Base-by-base conservation (phyloP, 2,888 invertebrate genomes). In the Pterostichus madidus region DNA sequence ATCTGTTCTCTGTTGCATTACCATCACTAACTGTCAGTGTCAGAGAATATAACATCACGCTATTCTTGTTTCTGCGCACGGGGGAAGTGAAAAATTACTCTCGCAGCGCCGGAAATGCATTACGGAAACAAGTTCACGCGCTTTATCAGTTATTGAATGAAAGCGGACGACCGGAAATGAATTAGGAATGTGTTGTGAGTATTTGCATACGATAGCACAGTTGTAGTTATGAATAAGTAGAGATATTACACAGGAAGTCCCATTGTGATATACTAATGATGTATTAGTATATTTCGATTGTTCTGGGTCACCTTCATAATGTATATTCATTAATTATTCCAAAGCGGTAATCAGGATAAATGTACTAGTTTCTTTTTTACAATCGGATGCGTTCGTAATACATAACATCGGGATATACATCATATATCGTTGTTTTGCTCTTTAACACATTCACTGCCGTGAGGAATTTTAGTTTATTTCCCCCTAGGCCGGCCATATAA, bases 101-200 rank as follows among this genome's bases (percentile, higher is more conserved):
- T 61, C 32, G 13, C 76, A 35, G 44, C 77, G 32, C 77, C 56
- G 77, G 77, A 77, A 53, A 77, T 77, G 77, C 77, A 77, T 32
- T 53, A 77, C 77, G 80, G 80, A 80, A 68, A 80, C 80, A 49
- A 68, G 68, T 64, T 68, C 52, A 71, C 56, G 68, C 76, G 56
- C 39, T 77, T 77, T 52, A 52, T 80, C 68, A 39, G 32, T 13
- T 31, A 64, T 52, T 46, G 39, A 80, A 80, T 80, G 64, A 68
- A 24, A 71, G 13, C 31, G 49, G 32, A 17, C 49, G 13, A n/a
- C 68, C 80, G 80, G 80, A 80, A 64, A 49, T 17, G 68, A 49
- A 68, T 64, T 76, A 52, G 64, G 68, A 68, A 61, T 32, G 52
- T 71, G 46, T 13, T 71, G 44, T 15, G 59, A 24, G 49, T 52